phyloP scores from a whole-genome alignment of 2,888 invertebrate genomes.

The Cremastobaeus sp. region DNA sequence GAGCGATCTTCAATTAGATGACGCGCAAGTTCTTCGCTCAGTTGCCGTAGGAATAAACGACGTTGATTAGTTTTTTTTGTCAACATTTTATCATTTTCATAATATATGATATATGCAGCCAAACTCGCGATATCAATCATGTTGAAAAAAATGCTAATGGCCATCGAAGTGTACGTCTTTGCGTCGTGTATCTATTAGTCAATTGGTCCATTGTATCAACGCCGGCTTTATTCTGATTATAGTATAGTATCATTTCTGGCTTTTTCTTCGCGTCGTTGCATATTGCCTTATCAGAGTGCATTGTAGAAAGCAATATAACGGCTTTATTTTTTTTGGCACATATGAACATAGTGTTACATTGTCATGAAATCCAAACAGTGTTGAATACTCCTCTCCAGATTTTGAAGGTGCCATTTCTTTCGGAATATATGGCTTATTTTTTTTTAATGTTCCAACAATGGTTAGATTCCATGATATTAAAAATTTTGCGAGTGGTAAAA shows the following conservation, averaged over 20 bases:
- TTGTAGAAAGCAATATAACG: conserved; percentile 63
- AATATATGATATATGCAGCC: conserved; percentile 53
- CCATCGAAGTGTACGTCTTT: neutral
- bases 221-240: conserved; percentile 43
- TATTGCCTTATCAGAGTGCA: conserved; percentile 53
- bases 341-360: conserved; percentile 62
- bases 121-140: conserved; percentile 15
- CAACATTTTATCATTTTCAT: conserved; percentile 61
- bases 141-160: conserved; percentile 2
- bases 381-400: conserved; percentile 34
- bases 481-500: conserved; percentile 60
- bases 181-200: neutral
- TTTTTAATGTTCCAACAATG: conserved; percentile 57
- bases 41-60: conserved; percentile 25
- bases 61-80: conserved; percentile 55
- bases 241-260: conserved; percentile 61
- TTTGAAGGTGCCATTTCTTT: conserved; percentile 44
- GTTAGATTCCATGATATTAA: conserved; percentile 61
- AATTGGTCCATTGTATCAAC: conserved; percentile 14
- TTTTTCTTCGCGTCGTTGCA: conserved; percentile 25
- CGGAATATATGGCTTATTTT: conserved; percentile 62
- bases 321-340: conserved; percentile 64
- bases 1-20: conserved; percentile 57
- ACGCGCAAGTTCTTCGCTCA: conserved; percentile 57
- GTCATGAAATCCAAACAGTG: conserved; percentile 62